Conservation (phyloP, 2,888 invertebrate species). For the Drosophila kuntzei region DNA sequence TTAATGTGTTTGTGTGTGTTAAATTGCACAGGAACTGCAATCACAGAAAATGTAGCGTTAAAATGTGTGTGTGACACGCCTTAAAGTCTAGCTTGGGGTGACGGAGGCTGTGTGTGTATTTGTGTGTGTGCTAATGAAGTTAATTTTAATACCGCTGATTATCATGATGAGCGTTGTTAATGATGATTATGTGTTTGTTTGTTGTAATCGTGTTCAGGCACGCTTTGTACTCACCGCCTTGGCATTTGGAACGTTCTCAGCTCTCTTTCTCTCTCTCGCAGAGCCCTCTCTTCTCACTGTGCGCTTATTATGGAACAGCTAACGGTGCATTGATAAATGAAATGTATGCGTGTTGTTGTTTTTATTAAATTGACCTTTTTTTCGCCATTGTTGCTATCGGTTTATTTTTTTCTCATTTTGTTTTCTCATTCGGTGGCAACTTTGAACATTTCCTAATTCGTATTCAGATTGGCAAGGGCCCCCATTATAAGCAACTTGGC, state of each 20-base stretch:
- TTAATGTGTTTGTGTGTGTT: not conserved
- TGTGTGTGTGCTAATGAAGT: conserved; percentile 50
- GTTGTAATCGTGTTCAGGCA: conserved; percentile 16
- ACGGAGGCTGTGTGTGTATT: conserved; percentile 12
- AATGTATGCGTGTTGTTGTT: conserved; percentile 38
- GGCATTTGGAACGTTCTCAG: conserved; percentile 32
- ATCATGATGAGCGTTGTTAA: conserved; percentile 42
- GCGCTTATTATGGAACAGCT: conserved; percentile 67
- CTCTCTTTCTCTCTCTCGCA: conserved; percentile 12
- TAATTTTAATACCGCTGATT: conserved; percentile 68
- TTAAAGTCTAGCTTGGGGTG: conserved; percentile 11
- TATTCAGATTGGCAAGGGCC: conserved; percentile 59
- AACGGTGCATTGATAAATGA: conserved; percentile 76
- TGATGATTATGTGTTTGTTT: conserved; percentile 42
- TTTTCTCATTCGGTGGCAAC: conserved; percentile 56
- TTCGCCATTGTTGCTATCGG: conserved; percentile 51
- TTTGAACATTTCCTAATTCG: conserved; percentile 60
- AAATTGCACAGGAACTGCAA: conserved; percentile 48
- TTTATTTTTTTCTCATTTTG: conserved; percentile 32
- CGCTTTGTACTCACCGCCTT: conserved; percentile 72
- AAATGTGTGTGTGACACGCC: conserved; percentile 44
- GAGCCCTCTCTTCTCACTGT: conserved; percentile 5
- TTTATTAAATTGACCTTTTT: conserved; percentile 81
- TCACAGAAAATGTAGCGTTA: conserved; percentile 20
- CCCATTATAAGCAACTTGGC: conserved; percentile 27